A percentile compares a stretch with the other conserved stretches of the same genome.
These are phyloP conservation scores for Misgurnus mizolepis DNA, from an alignment of 2,113 vertebrate genomes.

Conservation along the genomic window DNA sequence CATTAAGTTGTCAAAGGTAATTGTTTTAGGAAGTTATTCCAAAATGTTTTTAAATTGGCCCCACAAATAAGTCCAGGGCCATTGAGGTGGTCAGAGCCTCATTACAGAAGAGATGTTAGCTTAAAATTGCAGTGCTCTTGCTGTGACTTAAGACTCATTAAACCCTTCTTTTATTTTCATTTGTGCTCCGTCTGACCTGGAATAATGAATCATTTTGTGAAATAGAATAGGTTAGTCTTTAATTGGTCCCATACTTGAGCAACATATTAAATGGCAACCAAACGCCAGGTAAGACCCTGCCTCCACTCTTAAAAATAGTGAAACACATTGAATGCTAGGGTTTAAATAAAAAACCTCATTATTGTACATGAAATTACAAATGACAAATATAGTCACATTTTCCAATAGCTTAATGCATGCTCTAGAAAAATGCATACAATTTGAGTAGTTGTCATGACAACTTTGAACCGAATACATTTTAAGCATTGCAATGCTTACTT, in stretches of 20 bases:
- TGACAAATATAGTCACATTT: background rate
- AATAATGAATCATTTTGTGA: constrained; percentile 55
- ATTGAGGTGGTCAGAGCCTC: background rate
- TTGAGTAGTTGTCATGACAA: no score
- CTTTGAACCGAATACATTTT: no score
- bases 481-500: no score
- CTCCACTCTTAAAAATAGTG: constrained; percentile 14
- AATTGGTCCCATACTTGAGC: constrained; percentile 55
- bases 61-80: background rate
- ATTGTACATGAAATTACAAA: constrained; percentile 16
- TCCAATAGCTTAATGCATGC: no score
- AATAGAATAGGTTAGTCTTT: constrained; percentile 40
- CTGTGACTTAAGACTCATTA: constrained; percentile 28
- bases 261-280: constrained; percentile 37
- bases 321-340: constrained; percentile 11
- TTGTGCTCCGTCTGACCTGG: constrained; percentile 35
- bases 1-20: background rate
- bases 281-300: constrained; percentile 16
- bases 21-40: background rate
- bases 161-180: constrained; percentile 40
- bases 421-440: no score
- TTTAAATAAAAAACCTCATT: constrained; percentile 13
- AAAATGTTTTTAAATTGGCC: background rate
- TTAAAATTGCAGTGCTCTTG: constrained; percentile 14
- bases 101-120: constrained; percentile 13